Evolutionary conservation across 1,140 invertebrate genomes (phyloP), one percentile per base, ranked within the genome.

Genomic region (Euwallacea similis): DNA sequence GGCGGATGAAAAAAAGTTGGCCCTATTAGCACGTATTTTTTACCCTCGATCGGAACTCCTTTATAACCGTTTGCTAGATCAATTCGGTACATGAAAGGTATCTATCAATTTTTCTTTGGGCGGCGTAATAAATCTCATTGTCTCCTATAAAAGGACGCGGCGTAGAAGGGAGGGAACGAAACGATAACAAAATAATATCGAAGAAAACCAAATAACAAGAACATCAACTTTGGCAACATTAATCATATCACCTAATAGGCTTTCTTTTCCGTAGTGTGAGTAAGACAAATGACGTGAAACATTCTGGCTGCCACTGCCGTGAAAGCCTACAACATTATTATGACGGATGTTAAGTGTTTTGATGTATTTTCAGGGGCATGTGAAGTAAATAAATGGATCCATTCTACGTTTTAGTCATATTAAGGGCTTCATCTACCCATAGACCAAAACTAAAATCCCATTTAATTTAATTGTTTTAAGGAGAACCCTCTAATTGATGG

Each of bases 211-310:
- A 59, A 67, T 67, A 67, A 67, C 41, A 59, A 42, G 54, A 59
- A 67, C 66, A 67, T 44, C 44, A 21, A 59, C 54, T 59, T 55
- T 16, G 56, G 6, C 7, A 69, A 62, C 67, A 69, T 69, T 69
- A 69, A 69, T 69, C 67, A 69, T 55, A 69, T 54, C 53, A 55
- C 46, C 43, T 68, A 68, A 68, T 68, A 68, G 46, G 66, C 42
- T 42, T 68, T 21, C 41, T 61, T 42, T 44, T 42, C 15, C 33
- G 42, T 46, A 50, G 67, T 61, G 50, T 63, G 58, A 69, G 67
- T 13, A 69, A 69, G 67, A 69, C 67, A 69, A 69, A 69, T 62
- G 67, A 44, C 8, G 7, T 54, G 33, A 69, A 62, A 54, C 59
- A 55, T 63, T 61, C 62, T 41, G 33, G 64, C 50, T 66, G 64